Evolutionary conservation across 2,888 invertebrate genomes (phyloP).

Genomic region (Endotricha flammealis): DNA sequence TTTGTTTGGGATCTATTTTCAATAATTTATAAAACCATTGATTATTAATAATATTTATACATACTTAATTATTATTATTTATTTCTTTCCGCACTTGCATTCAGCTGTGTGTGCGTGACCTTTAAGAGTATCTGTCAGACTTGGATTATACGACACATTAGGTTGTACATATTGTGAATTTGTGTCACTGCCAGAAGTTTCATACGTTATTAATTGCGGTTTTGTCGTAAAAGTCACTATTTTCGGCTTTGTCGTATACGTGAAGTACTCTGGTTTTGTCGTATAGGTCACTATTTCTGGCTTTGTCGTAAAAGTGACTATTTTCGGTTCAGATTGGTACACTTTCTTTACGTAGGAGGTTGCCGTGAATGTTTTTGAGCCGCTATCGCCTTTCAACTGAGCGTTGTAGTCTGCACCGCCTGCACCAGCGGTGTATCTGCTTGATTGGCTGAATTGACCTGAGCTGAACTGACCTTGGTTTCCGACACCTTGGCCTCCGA

Average conservation of each 20-base stretch:
- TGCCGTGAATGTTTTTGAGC: slow-evolving; percentile 50
- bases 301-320: slow-evolving; percentile 48
- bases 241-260: slow-evolving; percentile 42
- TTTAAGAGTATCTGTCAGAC: slow-evolving; percentile 48
- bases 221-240: slow-evolving; percentile 47
- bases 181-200: slow-evolving; percentile 59
- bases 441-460: slow-evolving; percentile 26
- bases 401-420: slow-evolving; percentile 18
- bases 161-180: slow-evolving; percentile 63
- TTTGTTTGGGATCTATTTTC: too few species aligned
- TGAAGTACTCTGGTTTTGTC: slow-evolving; percentile 49
- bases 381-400: neutral
- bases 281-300: slow-evolving; percentile 45
- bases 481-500: neutral
- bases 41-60: too few species aligned
- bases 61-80: slow-evolving; percentile 6
- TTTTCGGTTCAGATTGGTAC: slow-evolving; percentile 53
- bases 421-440: slow-evolving; percentile 31
- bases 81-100: slow-evolving; percentile 51
- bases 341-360: slow-evolving; percentile 57
- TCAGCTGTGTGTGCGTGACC: slow-evolving; percentile 50
- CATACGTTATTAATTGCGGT: slow-evolving; percentile 52
- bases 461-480: slow-evolving; percentile 21
- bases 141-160: slow-evolving; percentile 48
- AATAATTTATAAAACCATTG: too few species aligned